These are phyloP conservation scores for Spheniscus mendiculus DNA, from an alignment of 2,113 vertebrate species.

Conservation along the genomic window DNA sequence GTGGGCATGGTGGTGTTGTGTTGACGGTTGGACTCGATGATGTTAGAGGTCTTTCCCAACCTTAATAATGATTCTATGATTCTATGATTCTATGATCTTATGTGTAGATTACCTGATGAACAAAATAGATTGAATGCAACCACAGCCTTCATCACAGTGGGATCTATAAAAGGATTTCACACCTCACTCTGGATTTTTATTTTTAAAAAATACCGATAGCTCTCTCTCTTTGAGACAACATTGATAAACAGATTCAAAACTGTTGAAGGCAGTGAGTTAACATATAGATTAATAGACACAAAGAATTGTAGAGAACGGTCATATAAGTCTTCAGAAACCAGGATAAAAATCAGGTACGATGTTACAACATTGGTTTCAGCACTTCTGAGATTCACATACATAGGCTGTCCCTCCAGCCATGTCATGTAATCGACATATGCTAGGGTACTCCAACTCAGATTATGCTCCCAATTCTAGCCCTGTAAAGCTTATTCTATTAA, in stretches of 20 bases:
- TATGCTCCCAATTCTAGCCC: no score
- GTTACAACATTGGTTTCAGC: background rate
- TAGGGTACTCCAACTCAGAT: background rate
- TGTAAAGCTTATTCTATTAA: background rate
- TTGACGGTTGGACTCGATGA: no score
- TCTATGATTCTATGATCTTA: background rate
- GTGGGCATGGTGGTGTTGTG: no score
- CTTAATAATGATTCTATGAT: no score
- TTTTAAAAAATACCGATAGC: background rate
- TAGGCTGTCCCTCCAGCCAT: background rate
- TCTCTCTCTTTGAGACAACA: background rate
- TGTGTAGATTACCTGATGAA: background rate
- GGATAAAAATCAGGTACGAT: background rate
- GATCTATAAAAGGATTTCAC: background rate
- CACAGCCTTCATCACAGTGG: background rate
- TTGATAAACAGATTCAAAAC: background rate
- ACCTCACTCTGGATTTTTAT: background rate
- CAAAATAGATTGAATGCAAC: background rate
- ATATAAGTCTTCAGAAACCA: background rate
- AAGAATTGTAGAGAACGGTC: accelerated
- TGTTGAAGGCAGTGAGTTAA: background rate
- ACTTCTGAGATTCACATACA: background rate
- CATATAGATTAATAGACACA: background rate
- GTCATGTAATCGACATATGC: accelerated
- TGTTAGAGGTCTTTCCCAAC: no score